Evolutionary conservation across 2,888 invertebrate species (phyloP), one percentile per base, ranked within the genome.

Genomic region (Monochamus alternatus): DNA sequence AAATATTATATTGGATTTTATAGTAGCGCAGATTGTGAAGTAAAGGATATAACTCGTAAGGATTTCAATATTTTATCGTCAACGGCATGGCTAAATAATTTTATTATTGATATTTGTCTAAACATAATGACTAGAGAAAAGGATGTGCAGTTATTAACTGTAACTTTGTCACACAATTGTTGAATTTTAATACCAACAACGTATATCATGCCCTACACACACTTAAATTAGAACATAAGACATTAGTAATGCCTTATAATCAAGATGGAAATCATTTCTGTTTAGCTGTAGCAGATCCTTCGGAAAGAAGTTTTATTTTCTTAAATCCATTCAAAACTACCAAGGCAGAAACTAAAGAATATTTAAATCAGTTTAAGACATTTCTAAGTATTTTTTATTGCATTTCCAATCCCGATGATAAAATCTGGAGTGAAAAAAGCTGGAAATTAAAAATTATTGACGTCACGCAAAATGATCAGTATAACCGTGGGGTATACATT

Each of bases 281-380:
- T 55, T 22, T 55, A n/a, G 55, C 55, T 55, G 14, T 55, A n/a
- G 55, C 55, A n/a, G 14, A 55, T 22, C n/a, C 55, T n/a, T 55
- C 3, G 2, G n/a, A 14, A 55, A 55, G n/a, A 14, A 14, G 7
- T n/a, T n/a, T 3, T 55, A 12, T 55, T 55, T 55, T 55, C n/a
- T 55, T 55, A 14, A 55, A 55, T 55, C 55, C 55, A 55, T 55
- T 55, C 22, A 14, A 22, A n/a, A 55, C 14, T 14, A 55, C 55
- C 3, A n/a, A 55, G n/a, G 22, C 7, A 14, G 55, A 55, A n/a
- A 55, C 55, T 5, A n/a, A n/a, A n/a, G 5, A 52, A 3, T 52
- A 52, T 52, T 52, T 52, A 3, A 9, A 52, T 7, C 10, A 55
- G 14, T 55, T 55, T 22, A 14, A 14, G 3, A 1, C 14, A 22